Base-by-base conservation (phyloP, 1,140 invertebrate species). In the Drosophila pectinifera region DNA sequence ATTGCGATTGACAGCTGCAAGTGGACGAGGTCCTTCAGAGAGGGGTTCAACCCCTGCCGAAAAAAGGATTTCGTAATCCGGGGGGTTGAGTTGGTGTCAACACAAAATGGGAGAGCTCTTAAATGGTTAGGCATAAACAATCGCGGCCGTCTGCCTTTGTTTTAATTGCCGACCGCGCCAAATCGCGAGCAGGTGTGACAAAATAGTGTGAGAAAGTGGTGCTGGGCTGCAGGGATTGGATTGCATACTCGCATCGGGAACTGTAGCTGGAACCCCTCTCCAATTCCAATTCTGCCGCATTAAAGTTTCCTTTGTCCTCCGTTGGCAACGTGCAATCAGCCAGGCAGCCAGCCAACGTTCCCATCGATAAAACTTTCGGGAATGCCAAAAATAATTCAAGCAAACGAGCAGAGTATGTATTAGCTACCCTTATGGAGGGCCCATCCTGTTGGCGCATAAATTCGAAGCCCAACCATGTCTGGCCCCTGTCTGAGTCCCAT, bases 1-100 rank as follows among this genome's bases (percentile, higher is more conserved):
- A 80, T 77, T 68, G 57, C 76, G 57, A 49, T 89, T 89, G 84
- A 89, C 84, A 89, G 84, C 77, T 89, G 85, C 80, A 84, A 89
- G 84, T 89, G 84, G 63, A 61, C 38, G 43, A 80, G 54, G 63
- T 65, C 67, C 64, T 84, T 51, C 48, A 69, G 41, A 59, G 22
- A 10, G 51, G 45, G 51, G 20, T 54, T 45, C 51, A 70, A 55
- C 55, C 61, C 68, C 68, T 51, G 26, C 41, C 24, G 5, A 20
- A 28, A 58, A 61, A 45, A 53, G 49, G 63, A 69, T 69, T 64
- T 68, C 38, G 70, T 39, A 48, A 70, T 48, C 68, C 43, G 45
- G 59, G 61, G 82, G 73, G 78, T 64, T 83, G 62, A 67, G 58
- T 55, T 88, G 72, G 80, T 89, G 84, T 80, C 76, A 89, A 89